phyloP scores from a whole-genome alignment of 2,797 vertebrate genomes.

The Forpus xanthops region DNA sequence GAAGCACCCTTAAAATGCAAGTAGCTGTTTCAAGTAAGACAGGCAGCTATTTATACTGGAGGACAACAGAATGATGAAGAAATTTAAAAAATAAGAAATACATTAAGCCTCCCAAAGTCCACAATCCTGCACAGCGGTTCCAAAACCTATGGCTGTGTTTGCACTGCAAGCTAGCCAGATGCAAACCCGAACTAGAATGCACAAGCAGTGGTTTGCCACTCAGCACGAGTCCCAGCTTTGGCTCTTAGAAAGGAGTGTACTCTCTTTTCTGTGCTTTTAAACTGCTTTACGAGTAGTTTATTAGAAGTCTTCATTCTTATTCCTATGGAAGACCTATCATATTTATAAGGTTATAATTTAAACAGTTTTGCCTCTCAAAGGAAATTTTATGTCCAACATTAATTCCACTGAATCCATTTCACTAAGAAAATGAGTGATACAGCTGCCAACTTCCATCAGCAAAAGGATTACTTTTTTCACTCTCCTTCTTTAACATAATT shows the following conservation, averaged over 20 bases:
- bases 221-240: not conserved
- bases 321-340: not conserved
- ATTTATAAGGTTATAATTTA: conserved; percentile 45
- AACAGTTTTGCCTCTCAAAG: conserved; percentile 50
- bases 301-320: conserved; percentile 7
- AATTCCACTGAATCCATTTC: conserved; percentile 49
- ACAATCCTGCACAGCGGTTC: not conserved
- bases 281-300: not conserved
- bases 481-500: conserved; percentile 58
- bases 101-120: not conserved
- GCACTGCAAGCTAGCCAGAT: too few relatives aligned
- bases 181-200: fast-evolving
- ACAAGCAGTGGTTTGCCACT: fast-evolving
- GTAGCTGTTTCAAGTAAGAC: not conserved
- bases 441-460: conserved; percentile 62
- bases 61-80: not conserved
- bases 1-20: not conserved
- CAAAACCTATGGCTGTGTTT: not conserved
- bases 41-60: not conserved
- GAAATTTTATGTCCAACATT: conserved; percentile 61
- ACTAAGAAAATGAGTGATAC: conserved; percentile 63
- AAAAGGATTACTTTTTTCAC: conserved; percentile 52
- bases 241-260: not conserved
- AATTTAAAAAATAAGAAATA: too few relatives aligned
- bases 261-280: not conserved